phyloP scores from a whole-genome alignment of 2,113 vertebrate species.

The Halcyon senegalensis region DNA sequence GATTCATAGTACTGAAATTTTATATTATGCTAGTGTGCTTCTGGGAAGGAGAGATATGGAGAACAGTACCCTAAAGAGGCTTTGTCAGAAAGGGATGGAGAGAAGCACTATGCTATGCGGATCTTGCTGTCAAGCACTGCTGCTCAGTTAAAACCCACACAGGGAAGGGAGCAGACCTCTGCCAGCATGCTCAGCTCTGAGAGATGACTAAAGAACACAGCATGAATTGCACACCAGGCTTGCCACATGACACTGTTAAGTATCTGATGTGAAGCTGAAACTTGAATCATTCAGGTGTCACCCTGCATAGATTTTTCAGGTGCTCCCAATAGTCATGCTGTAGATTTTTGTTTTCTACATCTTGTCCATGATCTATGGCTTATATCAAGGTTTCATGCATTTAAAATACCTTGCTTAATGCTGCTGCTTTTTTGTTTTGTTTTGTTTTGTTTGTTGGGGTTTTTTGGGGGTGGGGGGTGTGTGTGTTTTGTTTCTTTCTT shows the following conservation, averaged over 20 bases:
- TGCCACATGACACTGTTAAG: not conserved
- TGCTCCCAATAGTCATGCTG: not conserved
- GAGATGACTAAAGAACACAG: not conserved
- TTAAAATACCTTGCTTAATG: not conserved
- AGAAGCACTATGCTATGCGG: accelerated
- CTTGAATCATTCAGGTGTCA: not conserved
- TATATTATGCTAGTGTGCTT: not conserved
- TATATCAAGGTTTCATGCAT: not conserved
- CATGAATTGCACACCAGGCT: not conserved
- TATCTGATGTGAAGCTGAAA: not conserved
- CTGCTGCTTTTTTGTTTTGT: not conserved
- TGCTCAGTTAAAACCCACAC: not conserved
- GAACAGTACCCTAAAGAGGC: not conserved
- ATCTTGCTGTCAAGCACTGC: not conserved
- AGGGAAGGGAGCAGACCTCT: not conserved
- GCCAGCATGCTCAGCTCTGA: not conserved
- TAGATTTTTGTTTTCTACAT: not conserved
- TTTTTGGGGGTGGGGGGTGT: too few species aligned
- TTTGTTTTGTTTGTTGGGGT: too few species aligned
- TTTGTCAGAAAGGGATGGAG: not conserved
- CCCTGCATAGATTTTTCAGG: not conserved
- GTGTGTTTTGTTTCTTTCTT: not conserved
- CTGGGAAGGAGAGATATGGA: not conserved
- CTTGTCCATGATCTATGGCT: not conserved
- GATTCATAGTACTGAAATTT: not conserved